Evolutionary conservation across 2,888 invertebrate genomes (phyloP).

Genomic region (Tholera decimalis): DNA sequence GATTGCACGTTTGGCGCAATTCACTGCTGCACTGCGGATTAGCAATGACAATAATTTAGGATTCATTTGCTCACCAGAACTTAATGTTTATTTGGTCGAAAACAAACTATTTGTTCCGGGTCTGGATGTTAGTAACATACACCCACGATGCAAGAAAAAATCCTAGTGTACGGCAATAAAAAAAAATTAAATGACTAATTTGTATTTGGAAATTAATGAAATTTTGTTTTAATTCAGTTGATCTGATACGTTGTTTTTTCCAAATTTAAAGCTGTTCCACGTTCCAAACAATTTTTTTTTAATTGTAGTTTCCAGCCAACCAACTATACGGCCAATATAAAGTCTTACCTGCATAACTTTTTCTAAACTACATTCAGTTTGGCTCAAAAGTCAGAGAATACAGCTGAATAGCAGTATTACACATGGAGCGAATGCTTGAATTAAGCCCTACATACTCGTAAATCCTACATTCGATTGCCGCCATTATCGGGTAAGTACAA

Average conservation of each 20-base stretch:
- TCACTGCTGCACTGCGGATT: no score
- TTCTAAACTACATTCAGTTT: neutral
- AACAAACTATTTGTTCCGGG: no score
- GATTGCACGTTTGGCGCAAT: no score
- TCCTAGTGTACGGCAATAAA: neutral
- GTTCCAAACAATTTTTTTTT: neutral
- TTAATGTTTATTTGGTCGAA: no score
- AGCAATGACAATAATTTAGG: no score
- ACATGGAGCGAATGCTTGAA: neutral
- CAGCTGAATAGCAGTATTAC: neutral
- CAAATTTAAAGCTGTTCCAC: neutral
- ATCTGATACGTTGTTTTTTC: neutral
- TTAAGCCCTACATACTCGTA: neutral
- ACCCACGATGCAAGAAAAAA: no score
- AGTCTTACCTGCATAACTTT: neutral
- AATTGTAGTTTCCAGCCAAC: neutral
- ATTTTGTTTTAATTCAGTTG: neutral
- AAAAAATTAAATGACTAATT: neutral
- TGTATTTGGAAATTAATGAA: neutral
- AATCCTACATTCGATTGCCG: neutral
- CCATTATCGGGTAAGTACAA: conserved; percentile 9
- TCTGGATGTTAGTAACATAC: no score
- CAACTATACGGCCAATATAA: neutral
- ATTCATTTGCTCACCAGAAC: no score
- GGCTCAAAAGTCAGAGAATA: neutral